A percentile compares a stretch with the other conserved stretches of the same genome.
Conservation (phyloP, 1,140 invertebrate species). For the Leptinotarsa undecemlineata region DNA sequence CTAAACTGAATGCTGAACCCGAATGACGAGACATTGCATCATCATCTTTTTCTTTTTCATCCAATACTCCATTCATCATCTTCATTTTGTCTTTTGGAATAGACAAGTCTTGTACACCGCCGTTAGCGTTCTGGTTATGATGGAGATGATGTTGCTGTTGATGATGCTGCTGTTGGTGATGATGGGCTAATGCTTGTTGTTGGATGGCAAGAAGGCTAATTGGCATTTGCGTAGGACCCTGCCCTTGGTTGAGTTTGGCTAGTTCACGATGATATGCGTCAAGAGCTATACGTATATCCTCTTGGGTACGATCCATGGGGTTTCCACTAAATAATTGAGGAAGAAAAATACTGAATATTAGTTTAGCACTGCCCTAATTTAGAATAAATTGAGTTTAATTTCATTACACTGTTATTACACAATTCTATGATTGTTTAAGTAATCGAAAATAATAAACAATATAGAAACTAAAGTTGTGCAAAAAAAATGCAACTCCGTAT, state of each 20-base stretch:
- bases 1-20: conserved; percentile 82
- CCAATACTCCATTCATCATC: conserved; percentile 71
- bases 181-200: conserved; percentile 67
- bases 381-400: neutral
- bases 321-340: conserved; percentile 75
- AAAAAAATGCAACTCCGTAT: too few relatives aligned
- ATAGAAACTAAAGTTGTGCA: too few relatives aligned
- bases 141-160: conserved; percentile 66
- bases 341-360: conserved; percentile 73
- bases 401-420: too few relatives aligned
- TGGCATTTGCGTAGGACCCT: conserved; percentile 62
- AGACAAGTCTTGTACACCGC: conserved; percentile 83
- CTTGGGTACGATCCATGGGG: conserved; percentile 74
- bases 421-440: too few relatives aligned
- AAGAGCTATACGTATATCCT: conserved; percentile 85
- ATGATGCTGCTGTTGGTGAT: conserved; percentile 60
- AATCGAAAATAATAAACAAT: too few relatives aligned
- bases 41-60: conserved; percentile 58
- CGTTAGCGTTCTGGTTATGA: conserved; percentile 57
- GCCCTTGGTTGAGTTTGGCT: conserved; percentile 76
- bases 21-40: conserved; percentile 74
- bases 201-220: conserved; percentile 71
- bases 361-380: conserved; percentile 68
- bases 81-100: conserved; percentile 76
- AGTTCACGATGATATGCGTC: conserved; percentile 92